These are phyloP conservation scores for Sweltsa coloradensis DNA, from an alignment of 1,140 invertebrate genomes.

Conservation along the genomic window DNA sequence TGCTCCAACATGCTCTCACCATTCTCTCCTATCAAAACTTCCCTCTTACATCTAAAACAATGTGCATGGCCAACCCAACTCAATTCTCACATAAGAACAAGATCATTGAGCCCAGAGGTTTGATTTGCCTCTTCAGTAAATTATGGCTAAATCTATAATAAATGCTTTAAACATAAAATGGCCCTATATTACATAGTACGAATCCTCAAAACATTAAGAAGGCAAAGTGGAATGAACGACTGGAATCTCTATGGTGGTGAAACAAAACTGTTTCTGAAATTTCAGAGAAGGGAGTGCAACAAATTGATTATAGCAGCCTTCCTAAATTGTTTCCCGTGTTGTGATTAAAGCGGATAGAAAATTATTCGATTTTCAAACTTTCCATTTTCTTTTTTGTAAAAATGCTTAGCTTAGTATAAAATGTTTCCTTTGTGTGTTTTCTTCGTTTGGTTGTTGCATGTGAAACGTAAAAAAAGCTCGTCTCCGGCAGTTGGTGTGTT, in stretches of 20 bases:
- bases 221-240: conserved; percentile 15
- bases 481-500: not conserved
- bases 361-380: conserved; percentile 12
- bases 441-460: conserved; percentile 4
- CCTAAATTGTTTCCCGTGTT: conserved; percentile 1
- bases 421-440: conserved; percentile 1
- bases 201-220: conserved; percentile 6
- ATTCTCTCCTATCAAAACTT: not conserved
- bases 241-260: conserved; percentile 7
- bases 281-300: conserved; percentile 2
- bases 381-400: conserved; percentile 10
- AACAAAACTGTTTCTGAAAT: conserved; percentile 8
- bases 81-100: not conserved
- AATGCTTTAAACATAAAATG: conserved; percentile 2
- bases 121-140: not conserved
- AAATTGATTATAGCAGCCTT: conserved; percentile 2
- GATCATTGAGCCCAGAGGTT: not conserved
- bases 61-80: not conserved
- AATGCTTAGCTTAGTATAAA: conserved; percentile 17
- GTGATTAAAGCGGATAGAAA: conserved; percentile 9
- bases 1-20: not conserved
- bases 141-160: not conserved
- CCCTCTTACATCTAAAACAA: not conserved
- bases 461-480: conserved; percentile 7
- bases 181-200: not conserved